Percentiles rank a stretch among this genome's conserved stretches.
Conservation (phyloP, 2,797 vertebrate genomes). For the Phrynocephalus forsythii region DNA sequence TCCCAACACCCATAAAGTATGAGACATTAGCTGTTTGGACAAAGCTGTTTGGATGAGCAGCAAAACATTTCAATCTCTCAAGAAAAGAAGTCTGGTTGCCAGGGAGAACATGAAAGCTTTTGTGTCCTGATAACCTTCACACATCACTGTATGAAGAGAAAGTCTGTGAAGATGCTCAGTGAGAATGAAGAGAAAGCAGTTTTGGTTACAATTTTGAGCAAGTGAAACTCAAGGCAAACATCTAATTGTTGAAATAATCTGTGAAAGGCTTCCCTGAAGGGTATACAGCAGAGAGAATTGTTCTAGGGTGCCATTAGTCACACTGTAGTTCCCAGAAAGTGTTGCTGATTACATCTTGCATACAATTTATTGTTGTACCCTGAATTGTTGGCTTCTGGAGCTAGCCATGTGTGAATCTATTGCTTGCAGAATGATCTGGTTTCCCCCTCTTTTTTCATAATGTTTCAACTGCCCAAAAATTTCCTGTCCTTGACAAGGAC, state of each 20-base stretch:
- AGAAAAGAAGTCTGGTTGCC: no score
- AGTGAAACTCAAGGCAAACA: not conserved
- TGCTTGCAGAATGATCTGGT: conserved; percentile 6
- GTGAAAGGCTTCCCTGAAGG: not conserved
- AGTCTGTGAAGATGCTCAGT: no score
- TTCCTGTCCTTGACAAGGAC: not conserved
- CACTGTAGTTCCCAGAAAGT: not conserved
- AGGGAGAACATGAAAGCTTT: no score
- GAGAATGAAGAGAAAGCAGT: not conserved
- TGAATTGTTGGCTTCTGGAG: not conserved
- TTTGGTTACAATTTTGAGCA: not conserved
- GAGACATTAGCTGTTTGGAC: no score
- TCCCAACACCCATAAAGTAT: no score
- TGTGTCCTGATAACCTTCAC: no score
- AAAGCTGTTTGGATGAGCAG: no score
- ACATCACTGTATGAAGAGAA: no score
- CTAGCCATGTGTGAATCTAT: conserved; percentile 24
- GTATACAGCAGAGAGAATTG: conserved; percentile 11
- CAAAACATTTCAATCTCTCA: no score
- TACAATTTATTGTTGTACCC: conserved; percentile 5
- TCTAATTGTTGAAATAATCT: not conserved
- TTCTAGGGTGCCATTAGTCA: conserved; percentile 6
- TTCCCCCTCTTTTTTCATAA: not conserved
- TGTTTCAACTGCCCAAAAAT: not conserved
- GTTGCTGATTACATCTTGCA: conserved; percentile 19